A percentile compares a stretch with the other conserved stretches of the same genome.
These are phyloP conservation scores for Heliconius himera DNA, from an alignment of 1,140 invertebrate genomes.

Conservation along the genomic window DNA sequence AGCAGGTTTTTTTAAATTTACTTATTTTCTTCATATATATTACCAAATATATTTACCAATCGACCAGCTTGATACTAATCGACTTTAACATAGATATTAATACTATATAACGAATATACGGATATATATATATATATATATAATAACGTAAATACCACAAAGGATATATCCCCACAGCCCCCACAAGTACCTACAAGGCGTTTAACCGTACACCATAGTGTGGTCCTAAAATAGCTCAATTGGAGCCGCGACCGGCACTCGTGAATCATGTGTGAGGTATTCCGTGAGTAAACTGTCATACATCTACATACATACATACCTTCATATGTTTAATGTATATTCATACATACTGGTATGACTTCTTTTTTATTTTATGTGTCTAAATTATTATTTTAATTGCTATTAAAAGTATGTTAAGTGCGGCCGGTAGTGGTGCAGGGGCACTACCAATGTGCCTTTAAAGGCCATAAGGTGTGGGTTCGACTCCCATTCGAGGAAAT, in stretches of 20 bases:
- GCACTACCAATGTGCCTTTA: no score
- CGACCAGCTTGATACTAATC: no score
- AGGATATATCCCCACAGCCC: background rate
- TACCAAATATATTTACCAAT: no score
- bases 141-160: background rate
- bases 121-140: background rate
- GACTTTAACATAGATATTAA: no score
- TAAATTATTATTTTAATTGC: no score
- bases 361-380: background rate
- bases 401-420: no score
- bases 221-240: conserved; percentile 39
- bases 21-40: no score
- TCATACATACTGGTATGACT: background rate
- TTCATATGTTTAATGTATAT: background rate
- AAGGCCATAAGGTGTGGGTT: no score
- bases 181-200: background rate
- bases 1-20: no score
- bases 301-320: background rate
- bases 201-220: conserved; percentile 20
- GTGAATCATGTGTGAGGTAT: conserved; percentile 40
- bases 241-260: conserved; percentile 32
- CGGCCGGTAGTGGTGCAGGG: no score
- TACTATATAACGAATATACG: background rate
- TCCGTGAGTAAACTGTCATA: conserved; percentile 26
- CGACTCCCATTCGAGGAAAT: no score